Base-by-base conservation (phyloP, 2,113 vertebrate species). In the Actinemys pallida region DNA sequence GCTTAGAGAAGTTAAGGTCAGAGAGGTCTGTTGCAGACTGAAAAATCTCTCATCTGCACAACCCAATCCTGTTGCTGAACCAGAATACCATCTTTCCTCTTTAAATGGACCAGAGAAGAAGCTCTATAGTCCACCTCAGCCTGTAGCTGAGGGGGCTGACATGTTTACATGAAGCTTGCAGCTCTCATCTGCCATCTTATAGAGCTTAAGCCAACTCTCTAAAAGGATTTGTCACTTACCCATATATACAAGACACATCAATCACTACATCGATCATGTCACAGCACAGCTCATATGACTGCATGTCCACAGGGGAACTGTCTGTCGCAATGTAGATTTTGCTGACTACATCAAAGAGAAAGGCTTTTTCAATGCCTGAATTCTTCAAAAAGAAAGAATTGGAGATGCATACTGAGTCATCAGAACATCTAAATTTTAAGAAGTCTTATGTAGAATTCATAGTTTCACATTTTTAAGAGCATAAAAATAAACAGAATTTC, bases 281-380 rank as follows among this genome's bases (percentile, higher is more conserved):
- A 89, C 99, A 99, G 98, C 99, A 99, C 96, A 99, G 97, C 86
- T 99, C 99, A 3, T 99, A 99, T 2, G 99, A 99, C 97, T 99
- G 99, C 99, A 99, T 99, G 98, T 99, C 99, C 93, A 99, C 99
- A 24, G 99, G 99, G 24, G 99, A 99, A 95, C 99, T 99, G 98
- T 99, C 99, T 88, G 99, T 99, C 94, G 99, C 99, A 24, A 99
- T 99, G 99, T 99, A 99, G 98, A 99, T 99, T 98, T 99, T 99
- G 98, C 99, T 99, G 98, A 99, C 99, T 95, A 99, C 99, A 39
- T 99, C 99, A 76, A 99, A 99, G 97, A 99, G 98, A 95, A 99
- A 99, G 97, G 99, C 99, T 97, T 99, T 99, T 98, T 99, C 99
- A 94, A 99, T 99, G 97, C 99, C 99, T 98, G 99, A 99, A 99